Conservation (phyloP, 2,797 vertebrate genomes). For the Taeniopygia guttata region DNA sequence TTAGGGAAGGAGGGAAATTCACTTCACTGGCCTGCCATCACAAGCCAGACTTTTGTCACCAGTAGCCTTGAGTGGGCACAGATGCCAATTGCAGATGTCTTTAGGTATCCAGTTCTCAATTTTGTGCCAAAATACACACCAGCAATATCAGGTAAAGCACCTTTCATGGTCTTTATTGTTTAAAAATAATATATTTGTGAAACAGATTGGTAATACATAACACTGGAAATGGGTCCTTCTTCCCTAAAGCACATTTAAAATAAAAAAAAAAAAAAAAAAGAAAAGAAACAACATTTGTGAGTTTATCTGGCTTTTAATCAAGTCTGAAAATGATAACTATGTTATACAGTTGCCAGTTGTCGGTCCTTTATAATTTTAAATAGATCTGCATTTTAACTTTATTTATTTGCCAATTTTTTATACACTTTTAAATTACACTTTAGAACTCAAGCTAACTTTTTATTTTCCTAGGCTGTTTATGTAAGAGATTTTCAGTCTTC, state of each 20-base stretch:
- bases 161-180: conserved; percentile 71
- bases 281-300: neutral
- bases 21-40: neutral
- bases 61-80: neutral
- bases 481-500: conserved; percentile 46
- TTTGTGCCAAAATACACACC: conserved; percentile 59
- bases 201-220: conserved; percentile 59
- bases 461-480: conserved; percentile 59
- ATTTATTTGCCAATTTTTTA: conserved; percentile 78
- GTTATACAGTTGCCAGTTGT: conserved; percentile 34
- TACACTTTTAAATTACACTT: conserved; percentile 65
- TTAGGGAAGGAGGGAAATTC: neutral
- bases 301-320: conserved; percentile 60
- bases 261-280: neutral
- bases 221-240: conserved; percentile 78
- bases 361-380: conserved; percentile 66
- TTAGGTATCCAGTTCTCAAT: neutral
- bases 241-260: conserved; percentile 57
- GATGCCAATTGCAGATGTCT: neutral
- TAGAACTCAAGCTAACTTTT: conserved; percentile 67
- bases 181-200: conserved; percentile 79
- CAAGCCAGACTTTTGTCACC: neutral
- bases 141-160: conserved; percentile 70
- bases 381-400: conserved; percentile 74
- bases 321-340: conserved; percentile 46